These are phyloP conservation scores for Rhinichthys klamathensis DNA, from an alignment of 2,113 vertebrate species.

Conservation along the genomic window DNA sequence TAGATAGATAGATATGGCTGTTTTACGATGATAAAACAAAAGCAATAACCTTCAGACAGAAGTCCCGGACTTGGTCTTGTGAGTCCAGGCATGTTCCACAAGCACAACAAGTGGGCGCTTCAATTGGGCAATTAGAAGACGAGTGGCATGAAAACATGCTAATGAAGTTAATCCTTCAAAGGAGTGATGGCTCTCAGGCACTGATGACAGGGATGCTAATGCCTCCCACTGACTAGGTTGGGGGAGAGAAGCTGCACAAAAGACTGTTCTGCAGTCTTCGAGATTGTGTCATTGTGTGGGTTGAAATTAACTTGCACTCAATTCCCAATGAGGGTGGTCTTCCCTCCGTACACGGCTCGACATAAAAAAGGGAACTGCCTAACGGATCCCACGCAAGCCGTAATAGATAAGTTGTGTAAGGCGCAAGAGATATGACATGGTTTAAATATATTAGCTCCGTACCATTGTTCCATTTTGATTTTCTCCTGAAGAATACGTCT, in stretches of 20 bases:
- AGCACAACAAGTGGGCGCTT: constrained; percentile 61
- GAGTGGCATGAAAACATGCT: constrained; percentile 65
- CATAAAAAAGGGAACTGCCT: constrained; percentile 72
- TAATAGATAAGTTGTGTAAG: constrained; percentile 69
- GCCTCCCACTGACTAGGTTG: constrained; percentile 58
- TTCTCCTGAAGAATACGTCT: constrained; percentile 20
- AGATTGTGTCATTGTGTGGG: constrained; percentile 72
- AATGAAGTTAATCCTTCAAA: constrained; percentile 66
- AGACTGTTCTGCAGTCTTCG: constrained; percentile 49
- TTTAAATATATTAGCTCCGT: constrained; percentile 31
- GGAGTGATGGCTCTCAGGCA: constrained; percentile 62
- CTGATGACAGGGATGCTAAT: constrained; percentile 62
- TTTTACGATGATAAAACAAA: background rate
- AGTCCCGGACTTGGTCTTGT: constrained; percentile 34
- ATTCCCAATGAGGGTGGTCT: constrained; percentile 75
- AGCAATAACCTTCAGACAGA: constrained; percentile 10
- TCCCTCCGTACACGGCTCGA: constrained; percentile 68
- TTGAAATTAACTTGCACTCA: constrained; percentile 74
- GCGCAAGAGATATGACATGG: constrained; percentile 66
- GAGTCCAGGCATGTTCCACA: constrained; percentile 59
- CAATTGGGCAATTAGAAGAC: constrained; percentile 59
- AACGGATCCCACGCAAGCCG: constrained; percentile 72
- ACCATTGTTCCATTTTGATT: constrained; percentile 41
- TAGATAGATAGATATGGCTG: background rate
- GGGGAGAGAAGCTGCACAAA: constrained; percentile 55